phyloP scores from a whole-genome alignment of 2,113 vertebrate genomes.

The Carassius carassius region DNA sequence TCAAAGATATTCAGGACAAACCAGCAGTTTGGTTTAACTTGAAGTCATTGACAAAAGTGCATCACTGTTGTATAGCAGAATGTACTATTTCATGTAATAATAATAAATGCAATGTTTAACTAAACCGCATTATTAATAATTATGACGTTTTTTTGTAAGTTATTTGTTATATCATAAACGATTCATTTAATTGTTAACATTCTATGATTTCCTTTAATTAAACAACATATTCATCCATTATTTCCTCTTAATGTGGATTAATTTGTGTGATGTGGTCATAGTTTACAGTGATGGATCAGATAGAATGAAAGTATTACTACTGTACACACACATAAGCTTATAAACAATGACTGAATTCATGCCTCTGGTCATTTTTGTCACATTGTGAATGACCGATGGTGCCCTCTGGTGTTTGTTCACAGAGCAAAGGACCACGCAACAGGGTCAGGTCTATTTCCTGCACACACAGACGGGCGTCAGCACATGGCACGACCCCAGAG shows the following conservation, averaged over 20 bases:
- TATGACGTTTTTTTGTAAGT: background rate
- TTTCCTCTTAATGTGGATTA: background rate
- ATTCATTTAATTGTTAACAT: background rate
- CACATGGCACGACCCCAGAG: conserved; percentile 59
- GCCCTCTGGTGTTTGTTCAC: conserved; percentile 35
- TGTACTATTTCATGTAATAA: too few species aligned
- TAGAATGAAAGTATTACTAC: background rate
- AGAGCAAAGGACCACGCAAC: conserved; percentile 60
- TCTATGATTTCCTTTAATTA: background rate
- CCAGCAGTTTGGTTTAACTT: too few species aligned
- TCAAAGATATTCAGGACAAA: too few species aligned
- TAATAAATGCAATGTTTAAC: too few species aligned
- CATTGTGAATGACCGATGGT: background rate
- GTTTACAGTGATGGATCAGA: background rate
- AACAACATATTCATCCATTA: background rate
- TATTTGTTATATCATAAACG: background rate
- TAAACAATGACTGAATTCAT: background rate
- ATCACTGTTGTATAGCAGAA: too few species aligned
- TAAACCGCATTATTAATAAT: too few species aligned
- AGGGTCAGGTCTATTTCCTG: conserved; percentile 60
- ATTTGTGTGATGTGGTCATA: background rate
- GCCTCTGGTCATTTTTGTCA: background rate
- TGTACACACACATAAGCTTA: background rate
- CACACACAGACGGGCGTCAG: conserved; percentile 60
- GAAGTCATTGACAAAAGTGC: too few species aligned